Conservation (phyloP, 2,888 invertebrate species). For the Polylopha cassiicola region DNA sequence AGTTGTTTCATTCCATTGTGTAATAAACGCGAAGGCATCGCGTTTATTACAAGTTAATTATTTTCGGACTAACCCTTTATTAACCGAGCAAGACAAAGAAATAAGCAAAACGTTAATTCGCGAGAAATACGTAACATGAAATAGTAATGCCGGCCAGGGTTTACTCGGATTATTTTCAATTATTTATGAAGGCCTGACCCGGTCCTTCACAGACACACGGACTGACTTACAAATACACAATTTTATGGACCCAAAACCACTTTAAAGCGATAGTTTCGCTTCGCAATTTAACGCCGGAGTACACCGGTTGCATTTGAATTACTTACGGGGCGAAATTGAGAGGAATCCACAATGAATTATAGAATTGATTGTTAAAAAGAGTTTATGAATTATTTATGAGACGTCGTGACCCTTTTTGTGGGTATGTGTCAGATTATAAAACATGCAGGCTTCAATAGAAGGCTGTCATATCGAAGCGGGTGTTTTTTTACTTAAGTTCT, state of each 20-base stretch:
- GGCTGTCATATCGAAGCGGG: too few species aligned
- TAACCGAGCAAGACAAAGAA: too few species aligned
- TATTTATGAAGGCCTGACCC: slow-evolving; percentile 74
- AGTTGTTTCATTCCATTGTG: too few species aligned
- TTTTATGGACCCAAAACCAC: slow-evolving; percentile 30
- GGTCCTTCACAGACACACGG: slow-evolving; percentile 51
- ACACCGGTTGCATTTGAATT: slow-evolving; percentile 37
- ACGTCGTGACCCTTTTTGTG: slow-evolving; percentile 1
- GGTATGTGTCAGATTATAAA: slow-evolving; percentile 5
- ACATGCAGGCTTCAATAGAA: too few species aligned
- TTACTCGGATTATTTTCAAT: slow-evolving; percentile 73
- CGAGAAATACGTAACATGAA: background rate
- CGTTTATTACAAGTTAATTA: too few species aligned
- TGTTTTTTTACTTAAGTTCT: too few species aligned
- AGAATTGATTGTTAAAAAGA: slow-evolving; percentile 9
- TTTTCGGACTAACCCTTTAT: too few species aligned
- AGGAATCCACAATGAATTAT: background rate
- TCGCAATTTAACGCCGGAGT: slow-evolving; percentile 61
- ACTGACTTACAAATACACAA: slow-evolving; percentile 45
- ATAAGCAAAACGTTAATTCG: too few species aligned
- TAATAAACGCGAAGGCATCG: too few species aligned
- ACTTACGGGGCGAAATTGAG: background rate
- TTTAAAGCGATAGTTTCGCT: slow-evolving; percentile 63
- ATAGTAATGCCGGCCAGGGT: slow-evolving; percentile 48
- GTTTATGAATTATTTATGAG: slow-evolving; percentile 8